These are phyloP conservation scores for Stramonita haemastoma DNA, from an alignment of 2,888 invertebrate species.

Conservation along the genomic window DNA sequence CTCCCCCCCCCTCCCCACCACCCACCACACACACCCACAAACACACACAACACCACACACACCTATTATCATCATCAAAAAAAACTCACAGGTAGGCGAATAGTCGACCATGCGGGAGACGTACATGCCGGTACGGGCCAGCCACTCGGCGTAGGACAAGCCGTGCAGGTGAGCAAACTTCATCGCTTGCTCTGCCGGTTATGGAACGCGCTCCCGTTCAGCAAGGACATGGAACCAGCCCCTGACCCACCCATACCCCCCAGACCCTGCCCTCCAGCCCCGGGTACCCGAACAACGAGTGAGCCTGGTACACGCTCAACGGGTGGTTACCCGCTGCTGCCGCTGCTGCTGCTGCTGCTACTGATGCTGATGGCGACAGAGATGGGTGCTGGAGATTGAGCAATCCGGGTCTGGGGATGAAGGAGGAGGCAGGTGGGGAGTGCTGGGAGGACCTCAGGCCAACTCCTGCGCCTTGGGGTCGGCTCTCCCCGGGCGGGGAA, in stretches of 20 bases:
- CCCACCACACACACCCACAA: no score
- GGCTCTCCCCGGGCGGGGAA: background rate
- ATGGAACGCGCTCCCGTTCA: conserved; percentile 72
- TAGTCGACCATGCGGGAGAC: conserved; percentile 84
- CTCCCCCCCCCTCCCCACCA: no score
- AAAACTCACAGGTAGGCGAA: conserved; percentile 60
- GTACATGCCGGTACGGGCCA: conserved; percentile 93
- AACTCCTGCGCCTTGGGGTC: background rate
- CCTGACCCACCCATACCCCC: conserved; percentile 49
- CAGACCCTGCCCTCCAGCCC: conserved; percentile 22
- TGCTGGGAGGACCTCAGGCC: conserved; percentile 53
- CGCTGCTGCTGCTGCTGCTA: background rate
- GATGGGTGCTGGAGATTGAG: conserved; percentile 59
- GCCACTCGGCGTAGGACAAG: conserved; percentile 83
- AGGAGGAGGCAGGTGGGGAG: conserved; percentile 49
- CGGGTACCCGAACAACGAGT: conserved; percentile 51
- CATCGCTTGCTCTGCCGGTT: conserved; percentile 60
- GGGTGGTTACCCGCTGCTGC: conserved; percentile 40
- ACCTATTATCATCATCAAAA: background rate
- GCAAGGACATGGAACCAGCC: conserved; percentile 50
- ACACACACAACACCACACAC: no score
- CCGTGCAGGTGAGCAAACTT: conserved; percentile 69
- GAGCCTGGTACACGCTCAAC: conserved; percentile 49
- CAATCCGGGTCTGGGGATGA: conserved; percentile 67
- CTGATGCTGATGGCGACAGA: no score